Conservation (phyloP, 2,888 invertebrate species). For the Xestia c-nigrum region DNA sequence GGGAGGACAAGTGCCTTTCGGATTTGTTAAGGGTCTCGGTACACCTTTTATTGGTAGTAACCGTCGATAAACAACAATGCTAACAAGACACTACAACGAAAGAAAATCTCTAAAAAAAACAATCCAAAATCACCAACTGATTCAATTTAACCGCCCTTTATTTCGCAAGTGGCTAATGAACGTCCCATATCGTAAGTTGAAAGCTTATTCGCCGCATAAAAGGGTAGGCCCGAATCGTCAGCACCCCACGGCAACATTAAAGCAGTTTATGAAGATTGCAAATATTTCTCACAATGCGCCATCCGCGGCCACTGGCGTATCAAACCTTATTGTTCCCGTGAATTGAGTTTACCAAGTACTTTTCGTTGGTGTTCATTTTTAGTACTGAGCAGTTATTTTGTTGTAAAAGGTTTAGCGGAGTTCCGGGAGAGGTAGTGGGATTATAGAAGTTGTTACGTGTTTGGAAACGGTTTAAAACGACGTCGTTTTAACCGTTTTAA, state of each 20-base stretch:
- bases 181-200: conserved; percentile 60
- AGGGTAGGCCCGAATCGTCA: conserved; percentile 57
- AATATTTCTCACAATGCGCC: conserved; percentile 65
- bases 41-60: neutral
- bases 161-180: conserved; percentile 63
- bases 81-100: neutral
- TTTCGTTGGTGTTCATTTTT: conserved; percentile 55
- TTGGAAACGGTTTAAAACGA: conserved; percentile 47
- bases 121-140: conserved; percentile 21
- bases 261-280: conserved; percentile 68
- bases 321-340: conserved; percentile 62
- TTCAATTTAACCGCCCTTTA: conserved; percentile 53
- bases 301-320: conserved; percentile 54
- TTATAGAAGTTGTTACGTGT: conserved; percentile 54
- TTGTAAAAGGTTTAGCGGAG: conserved; percentile 49
- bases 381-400: conserved; percentile 48
- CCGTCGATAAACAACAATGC: neutral
- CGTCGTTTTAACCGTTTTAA: conserved; percentile 47
- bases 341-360: conserved; percentile 57
- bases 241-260: conserved; percentile 61
- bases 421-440: conserved; percentile 30
- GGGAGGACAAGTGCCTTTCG: no score
- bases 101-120: conserved; percentile 6
- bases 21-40: no score
- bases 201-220: conserved; percentile 59